These are phyloP conservation scores for Acyrthosiphon pisum DNA, from an alignment of 1,140 invertebrate species.

Conservation along the genomic window DNA sequence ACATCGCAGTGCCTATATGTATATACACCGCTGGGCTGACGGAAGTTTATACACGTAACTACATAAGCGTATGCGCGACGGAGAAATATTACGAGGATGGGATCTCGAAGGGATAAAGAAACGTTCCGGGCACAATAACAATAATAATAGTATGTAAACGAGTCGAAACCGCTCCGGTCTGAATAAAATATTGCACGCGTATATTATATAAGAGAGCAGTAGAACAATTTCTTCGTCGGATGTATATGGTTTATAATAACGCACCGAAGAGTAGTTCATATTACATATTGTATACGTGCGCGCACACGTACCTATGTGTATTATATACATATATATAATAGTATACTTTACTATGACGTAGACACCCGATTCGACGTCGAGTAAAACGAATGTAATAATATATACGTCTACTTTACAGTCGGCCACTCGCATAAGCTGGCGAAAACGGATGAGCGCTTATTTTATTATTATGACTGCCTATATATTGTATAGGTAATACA, in stretches of 20 bases:
- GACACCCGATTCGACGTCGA: background rate
- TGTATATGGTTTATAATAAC: background rate
- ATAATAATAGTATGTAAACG: slow-evolving; percentile 31
- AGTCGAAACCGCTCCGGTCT: slow-evolving; percentile 20
- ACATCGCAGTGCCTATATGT: background rate
- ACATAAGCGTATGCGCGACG: background rate
- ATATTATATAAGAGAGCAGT: background rate
- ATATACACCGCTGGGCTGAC: background rate
- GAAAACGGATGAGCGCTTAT: background rate
- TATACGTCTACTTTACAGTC: background rate
- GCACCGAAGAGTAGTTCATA: background rate
- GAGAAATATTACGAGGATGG: background rate
- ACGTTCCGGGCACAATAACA: background rate
- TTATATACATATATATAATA: too few relatives aligned
- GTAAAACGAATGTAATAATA: background rate
- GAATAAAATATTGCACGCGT: slow-evolving; percentile 40
- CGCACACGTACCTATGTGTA: background rate
- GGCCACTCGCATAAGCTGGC: background rate
- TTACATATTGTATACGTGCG: background rate
- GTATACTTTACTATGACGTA: background rate
- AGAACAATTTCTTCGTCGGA: background rate
- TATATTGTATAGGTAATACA: too few relatives aligned
- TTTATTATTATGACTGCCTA: background rate
- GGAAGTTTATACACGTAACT: background rate
- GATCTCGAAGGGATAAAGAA: background rate